A percentile compares a stretch with the other conserved stretches of the same genome.
Evolutionary conservation across 1,140 invertebrate species (phyloP).

Genomic region (Leptonema lineaticorne): DNA sequence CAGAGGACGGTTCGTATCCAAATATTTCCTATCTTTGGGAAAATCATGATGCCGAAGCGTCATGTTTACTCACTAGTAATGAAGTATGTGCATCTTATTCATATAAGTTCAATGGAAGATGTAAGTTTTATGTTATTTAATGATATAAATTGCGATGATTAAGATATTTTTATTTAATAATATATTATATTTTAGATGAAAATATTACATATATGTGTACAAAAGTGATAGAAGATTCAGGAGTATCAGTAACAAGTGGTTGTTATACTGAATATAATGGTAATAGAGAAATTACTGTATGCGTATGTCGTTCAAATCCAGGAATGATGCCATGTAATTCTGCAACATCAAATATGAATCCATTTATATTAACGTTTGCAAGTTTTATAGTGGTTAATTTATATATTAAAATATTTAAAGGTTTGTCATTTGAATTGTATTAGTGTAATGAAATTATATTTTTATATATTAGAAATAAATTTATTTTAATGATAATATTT

Average conservation of each 20-base stretch:
- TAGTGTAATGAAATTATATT: no score
- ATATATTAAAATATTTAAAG: no score
- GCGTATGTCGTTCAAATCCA: slow-evolving; percentile 48
- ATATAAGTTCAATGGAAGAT: slow-evolving; percentile 52
- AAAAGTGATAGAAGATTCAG: slow-evolving; percentile 47
- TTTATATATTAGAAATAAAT: no score
- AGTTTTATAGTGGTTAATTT: no score
- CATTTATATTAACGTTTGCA: no score
- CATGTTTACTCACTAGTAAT: slow-evolving; percentile 50
- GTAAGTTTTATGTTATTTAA: slow-evolving; percentile 45
- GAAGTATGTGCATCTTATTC: slow-evolving; percentile 57
- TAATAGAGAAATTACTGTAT: slow-evolving; percentile 47
- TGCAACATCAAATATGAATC: background rate
- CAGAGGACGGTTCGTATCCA: slow-evolving; percentile 53
- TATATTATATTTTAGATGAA: slow-evolving; percentile 47
- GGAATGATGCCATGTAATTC: slow-evolving; percentile 45
- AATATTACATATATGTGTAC: slow-evolving; percentile 60
- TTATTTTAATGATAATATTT: no score
- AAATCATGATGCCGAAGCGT: slow-evolving; percentile 47
- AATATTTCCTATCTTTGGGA: slow-evolving; percentile 53
- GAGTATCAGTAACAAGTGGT: slow-evolving; percentile 49
- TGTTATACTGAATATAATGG: slow-evolving; percentile 50
- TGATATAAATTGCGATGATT: background rate
- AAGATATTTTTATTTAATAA: slow-evolving; percentile 21
- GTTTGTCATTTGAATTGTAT: no score